Evolutionary conservation across 2,797 vertebrate genomes (phyloP).

Genomic region (Sebastes nivosus): DNA sequence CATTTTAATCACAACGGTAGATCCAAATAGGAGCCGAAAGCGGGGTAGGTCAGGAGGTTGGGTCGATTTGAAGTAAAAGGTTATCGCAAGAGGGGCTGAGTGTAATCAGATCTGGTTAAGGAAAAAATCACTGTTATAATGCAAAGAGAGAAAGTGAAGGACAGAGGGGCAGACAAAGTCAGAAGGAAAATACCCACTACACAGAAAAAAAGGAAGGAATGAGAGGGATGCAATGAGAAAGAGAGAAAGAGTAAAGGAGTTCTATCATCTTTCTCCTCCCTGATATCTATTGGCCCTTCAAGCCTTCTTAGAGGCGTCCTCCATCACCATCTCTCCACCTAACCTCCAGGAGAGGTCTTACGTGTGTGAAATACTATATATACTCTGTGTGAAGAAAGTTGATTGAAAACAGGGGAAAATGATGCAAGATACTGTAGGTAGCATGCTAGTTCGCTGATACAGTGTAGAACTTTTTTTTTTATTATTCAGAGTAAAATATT

Average conservation of each 20-base stretch:
- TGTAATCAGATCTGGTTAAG: constrained; percentile 75
- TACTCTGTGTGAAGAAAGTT: not conserved
- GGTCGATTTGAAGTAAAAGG: constrained; percentile 79
- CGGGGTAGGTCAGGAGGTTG: constrained; percentile 73
- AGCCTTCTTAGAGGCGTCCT: constrained; percentile 22
- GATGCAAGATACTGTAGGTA: not conserved
- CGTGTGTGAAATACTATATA: constrained; percentile 9
- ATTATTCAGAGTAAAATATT: not conserved
- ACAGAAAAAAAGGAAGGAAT: not conserved
- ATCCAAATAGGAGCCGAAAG: constrained; percentile 78
- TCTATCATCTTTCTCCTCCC: constrained; percentile 11
- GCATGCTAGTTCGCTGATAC: not conserved
- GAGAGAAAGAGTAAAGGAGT: not conserved
- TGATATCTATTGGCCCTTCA: constrained; percentile 26
- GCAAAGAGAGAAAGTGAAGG: constrained; percentile 49
- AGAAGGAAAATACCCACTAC: constrained; percentile 23
- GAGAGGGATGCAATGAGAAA: not conserved
- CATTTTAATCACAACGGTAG: constrained; percentile 78
- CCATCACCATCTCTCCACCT: constrained; percentile 20
- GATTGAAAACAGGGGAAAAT: not conserved
- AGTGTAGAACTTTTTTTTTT: not conserved
- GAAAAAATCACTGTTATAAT: constrained; percentile 63
- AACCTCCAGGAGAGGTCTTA: constrained; percentile 14
- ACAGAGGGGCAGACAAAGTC: constrained; percentile 40
- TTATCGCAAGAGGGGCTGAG: constrained; percentile 68